Evolutionary conservation across 1,140 invertebrate genomes (phyloP).

Genomic region (Trinorchestia longiramus): DNA sequence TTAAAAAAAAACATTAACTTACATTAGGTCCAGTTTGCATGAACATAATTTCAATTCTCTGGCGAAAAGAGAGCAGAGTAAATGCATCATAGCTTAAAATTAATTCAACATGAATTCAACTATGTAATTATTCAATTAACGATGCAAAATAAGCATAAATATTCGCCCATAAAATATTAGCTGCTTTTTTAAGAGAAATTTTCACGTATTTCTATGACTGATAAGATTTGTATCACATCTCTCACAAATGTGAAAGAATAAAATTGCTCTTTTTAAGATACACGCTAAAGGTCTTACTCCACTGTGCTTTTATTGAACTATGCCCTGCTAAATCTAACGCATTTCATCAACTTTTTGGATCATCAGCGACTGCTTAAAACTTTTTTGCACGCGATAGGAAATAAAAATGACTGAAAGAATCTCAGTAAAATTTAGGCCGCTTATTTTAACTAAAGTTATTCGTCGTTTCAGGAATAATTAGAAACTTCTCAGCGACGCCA

Average conservation of each 20-base stretch:
- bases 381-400: not conserved
- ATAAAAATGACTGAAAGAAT: not conserved
- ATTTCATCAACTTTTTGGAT: not conserved
- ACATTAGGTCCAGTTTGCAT: not conserved
- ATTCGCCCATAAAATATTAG: not conserved
- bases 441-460: not conserved
- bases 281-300: not conserved
- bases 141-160: not conserved
- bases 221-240: not conserved
- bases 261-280: not conserved
- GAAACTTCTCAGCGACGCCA: not conserved
- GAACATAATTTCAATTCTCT: not conserved
- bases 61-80: not conserved
- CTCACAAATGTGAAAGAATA: not conserved
- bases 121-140: not conserved
- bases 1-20: no score
- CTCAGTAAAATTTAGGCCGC: not conserved
- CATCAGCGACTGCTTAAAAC: not conserved
- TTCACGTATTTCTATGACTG: not conserved
- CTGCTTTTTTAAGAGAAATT: not conserved
- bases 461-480: not conserved
- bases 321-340: not conserved
- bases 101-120: not conserved
- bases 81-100: not conserved
- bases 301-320: not conserved